phyloP scores from a whole-genome alignment of 2,888 invertebrate species.

The Pseudoips prasinana region DNA sequence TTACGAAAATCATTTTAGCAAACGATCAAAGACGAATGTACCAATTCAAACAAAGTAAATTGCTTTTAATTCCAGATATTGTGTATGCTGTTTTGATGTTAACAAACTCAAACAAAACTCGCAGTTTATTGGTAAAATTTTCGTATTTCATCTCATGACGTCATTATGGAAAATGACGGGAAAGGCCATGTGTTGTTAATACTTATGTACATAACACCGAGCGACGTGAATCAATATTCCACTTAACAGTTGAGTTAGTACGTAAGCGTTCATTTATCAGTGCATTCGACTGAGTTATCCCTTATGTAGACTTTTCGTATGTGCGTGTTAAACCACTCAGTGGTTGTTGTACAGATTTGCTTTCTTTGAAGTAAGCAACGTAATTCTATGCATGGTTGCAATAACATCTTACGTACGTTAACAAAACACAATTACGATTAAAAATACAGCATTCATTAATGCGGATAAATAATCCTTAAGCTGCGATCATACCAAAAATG shows the following conservation, averaged over 20 bases:
- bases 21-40: slow-evolving; percentile 5
- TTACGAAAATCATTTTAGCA: slow-evolving; percentile 3
- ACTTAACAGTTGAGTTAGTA: slow-evolving; percentile 27
- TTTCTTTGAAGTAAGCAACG: slow-evolving; percentile 23
- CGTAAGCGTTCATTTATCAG: slow-evolving; percentile 38
- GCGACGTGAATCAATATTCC: slow-evolving; percentile 24
- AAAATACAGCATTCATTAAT: too few species aligned
- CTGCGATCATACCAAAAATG: too few species aligned
- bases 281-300: slow-evolving; percentile 44
- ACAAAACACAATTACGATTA: too few species aligned
- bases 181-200: slow-evolving; percentile 20
- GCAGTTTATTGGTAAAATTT: background rate
- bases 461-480: too few species aligned
- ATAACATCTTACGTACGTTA: too few species aligned
- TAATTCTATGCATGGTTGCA: too few species aligned
- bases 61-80: too few species aligned
- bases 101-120: slow-evolving; percentile 1
- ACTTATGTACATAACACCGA: slow-evolving; percentile 11
- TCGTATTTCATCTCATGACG: slow-evolving; percentile 20
- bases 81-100: background rate
- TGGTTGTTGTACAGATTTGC: slow-evolving; percentile 19
- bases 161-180: slow-evolving; percentile 18
- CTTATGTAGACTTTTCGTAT: slow-evolving; percentile 21
- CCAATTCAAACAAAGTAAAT: too few species aligned
- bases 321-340: slow-evolving; percentile 15